These are phyloP conservation scores for Scyliorhinus canicula DNA, from an alignment of 2,797 vertebrate genomes.

Conservation along the genomic window DNA sequence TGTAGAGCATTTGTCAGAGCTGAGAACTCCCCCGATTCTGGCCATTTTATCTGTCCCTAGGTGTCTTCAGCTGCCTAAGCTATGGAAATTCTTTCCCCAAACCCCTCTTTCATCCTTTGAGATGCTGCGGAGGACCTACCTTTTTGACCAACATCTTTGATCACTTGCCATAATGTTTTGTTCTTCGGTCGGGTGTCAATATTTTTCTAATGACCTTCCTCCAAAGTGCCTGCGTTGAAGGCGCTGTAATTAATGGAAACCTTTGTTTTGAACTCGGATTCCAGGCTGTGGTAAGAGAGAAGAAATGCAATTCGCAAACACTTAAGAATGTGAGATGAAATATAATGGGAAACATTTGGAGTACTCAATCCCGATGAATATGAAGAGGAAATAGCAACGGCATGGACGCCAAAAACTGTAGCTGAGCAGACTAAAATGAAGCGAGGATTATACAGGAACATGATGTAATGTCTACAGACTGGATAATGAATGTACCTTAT, in stretches of 20 bases:
- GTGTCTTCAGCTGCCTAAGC: not conserved
- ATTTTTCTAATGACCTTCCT: not conserved
- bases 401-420: not conserved
- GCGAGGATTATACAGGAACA: slow-evolving; percentile 8
- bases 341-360: slow-evolving; percentile 31
- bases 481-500: slow-evolving; percentile 33
- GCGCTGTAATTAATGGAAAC: not conserved
- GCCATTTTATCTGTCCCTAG: not conserved
- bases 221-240: not conserved
- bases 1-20: not conserved
- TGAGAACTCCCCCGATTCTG: not conserved
- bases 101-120: not conserved
- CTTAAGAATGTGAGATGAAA: not conserved
- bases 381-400: slow-evolving; percentile 24
- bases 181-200: not conserved
- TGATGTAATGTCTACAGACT: slow-evolving; percentile 24
- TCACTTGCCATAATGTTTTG: not conserved
- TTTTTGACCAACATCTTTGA: not conserved
- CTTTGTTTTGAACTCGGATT: not conserved
- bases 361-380: slow-evolving; percentile 6
- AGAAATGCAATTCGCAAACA: not conserved
- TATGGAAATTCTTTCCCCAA: not conserved
- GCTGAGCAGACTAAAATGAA: not conserved
- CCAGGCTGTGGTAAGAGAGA: not conserved
- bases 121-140: not conserved